Percentiles rank a stretch among this genome's conserved stretches.
These are phyloP conservation scores for Drosophila glabriapex DNA, from an alignment of 2,888 invertebrate genomes.

Conservation along the genomic window DNA sequence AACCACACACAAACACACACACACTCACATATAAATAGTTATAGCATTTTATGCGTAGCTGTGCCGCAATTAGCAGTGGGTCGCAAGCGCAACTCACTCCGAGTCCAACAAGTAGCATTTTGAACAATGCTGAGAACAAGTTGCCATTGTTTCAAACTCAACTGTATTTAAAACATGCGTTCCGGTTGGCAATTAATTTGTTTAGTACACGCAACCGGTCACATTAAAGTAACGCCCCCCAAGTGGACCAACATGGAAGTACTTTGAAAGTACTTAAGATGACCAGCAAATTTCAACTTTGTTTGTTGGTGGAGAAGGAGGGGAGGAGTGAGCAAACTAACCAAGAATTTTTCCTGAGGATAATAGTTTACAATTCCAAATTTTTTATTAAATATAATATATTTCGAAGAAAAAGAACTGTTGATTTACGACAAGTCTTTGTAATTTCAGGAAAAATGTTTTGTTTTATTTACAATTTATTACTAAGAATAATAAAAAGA, in stretches of 20 bases:
- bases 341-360: not conserved
- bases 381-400: too few relatives aligned
- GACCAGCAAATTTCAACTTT: constrained; percentile 5
- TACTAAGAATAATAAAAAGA: not conserved
- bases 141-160: constrained; percentile 38
- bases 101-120: constrained; percentile 3
- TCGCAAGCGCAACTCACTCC: constrained; percentile 1
- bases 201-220: constrained; percentile 38
- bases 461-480: not conserved
- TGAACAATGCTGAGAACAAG: constrained; percentile 51
- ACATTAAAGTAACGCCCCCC: constrained; percentile 1
- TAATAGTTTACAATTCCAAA: too few relatives aligned
- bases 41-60: constrained; percentile 43
- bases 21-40: constrained; percentile 1
- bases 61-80: constrained; percentile 49
- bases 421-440: not conserved
- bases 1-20: not conserved
- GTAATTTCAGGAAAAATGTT: not conserved
- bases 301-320: not conserved
- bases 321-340: not conserved
- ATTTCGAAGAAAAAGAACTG: too few relatives aligned
- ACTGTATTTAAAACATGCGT: constrained; percentile 42
- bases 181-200: constrained; percentile 44
- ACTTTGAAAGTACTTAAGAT: constrained; percentile 9
- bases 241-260: not conserved